A percentile compares a stretch with the other conserved stretches of the same genome.
Conservation (phyloP, 2,113 vertebrate species). For the Prochilodus magdalenae region DNA sequence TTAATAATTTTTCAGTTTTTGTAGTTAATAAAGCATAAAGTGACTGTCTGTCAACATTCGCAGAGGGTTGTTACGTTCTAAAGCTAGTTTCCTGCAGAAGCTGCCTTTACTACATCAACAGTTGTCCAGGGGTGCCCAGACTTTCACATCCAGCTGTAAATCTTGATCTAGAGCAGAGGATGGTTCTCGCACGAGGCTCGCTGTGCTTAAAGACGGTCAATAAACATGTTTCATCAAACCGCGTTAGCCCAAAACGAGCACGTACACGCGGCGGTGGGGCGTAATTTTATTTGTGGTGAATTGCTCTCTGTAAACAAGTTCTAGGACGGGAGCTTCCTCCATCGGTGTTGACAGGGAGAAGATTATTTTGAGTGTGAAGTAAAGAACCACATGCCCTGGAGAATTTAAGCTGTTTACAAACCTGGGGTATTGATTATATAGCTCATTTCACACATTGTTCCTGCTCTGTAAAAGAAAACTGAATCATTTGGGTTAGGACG, state of each 20-base stretch:
- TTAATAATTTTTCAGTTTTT: too few species aligned
- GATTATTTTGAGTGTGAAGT: slow-evolving; percentile 76
- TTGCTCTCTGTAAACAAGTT: slow-evolving; percentile 70
- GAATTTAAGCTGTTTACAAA: slow-evolving; percentile 87
- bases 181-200: not conserved
- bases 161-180: not conserved
- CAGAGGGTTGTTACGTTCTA: too few species aligned
- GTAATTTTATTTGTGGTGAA: slow-evolving; percentile 67
- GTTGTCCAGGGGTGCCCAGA: too few species aligned
- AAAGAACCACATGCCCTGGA: slow-evolving; percentile 78
- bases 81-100: too few species aligned
- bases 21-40: too few species aligned
- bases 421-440: slow-evolving; percentile 91
- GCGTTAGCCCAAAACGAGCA: not conserved
- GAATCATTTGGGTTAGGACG: slow-evolving; percentile 78
- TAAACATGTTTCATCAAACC: slow-evolving; percentile 1
- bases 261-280: not conserved
- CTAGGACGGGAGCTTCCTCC: slow-evolving; percentile 70
- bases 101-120: too few species aligned
- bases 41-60: too few species aligned
- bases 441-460: slow-evolving; percentile 90
- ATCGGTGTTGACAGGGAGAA: slow-evolving; percentile 63
- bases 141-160: not conserved
- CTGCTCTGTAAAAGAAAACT: slow-evolving; percentile 93
- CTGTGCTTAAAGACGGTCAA: slow-evolving; percentile 3